These are phyloP conservation scores for Coluber constrictor DNA, from an alignment of 2,797 vertebrate species.

Conservation along the genomic window DNA sequence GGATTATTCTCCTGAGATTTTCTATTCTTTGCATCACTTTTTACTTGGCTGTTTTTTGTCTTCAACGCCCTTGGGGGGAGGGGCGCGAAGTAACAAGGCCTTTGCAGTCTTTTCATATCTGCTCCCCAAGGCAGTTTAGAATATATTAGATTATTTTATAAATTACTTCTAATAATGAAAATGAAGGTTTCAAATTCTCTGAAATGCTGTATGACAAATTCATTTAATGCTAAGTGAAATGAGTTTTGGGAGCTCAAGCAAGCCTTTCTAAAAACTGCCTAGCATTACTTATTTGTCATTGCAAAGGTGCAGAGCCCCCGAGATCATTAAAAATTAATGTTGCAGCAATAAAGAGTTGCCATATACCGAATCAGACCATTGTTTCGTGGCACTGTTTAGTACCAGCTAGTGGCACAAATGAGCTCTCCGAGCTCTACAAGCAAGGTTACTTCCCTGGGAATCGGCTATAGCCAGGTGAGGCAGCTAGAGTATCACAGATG, in stretches of 20 bases:
- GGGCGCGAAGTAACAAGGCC: neutral
- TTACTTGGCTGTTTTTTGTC: conserved; percentile 25
- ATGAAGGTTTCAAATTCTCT: conserved; percentile 22
- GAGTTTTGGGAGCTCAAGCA: neutral
- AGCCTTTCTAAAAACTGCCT: neutral
- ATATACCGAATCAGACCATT: neutral
- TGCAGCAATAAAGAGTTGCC: neutral
- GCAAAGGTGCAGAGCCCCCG: neutral
- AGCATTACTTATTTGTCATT: conserved; percentile 26
- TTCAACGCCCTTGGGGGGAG: neutral
- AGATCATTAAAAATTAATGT: neutral
- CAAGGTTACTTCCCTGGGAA: neutral
- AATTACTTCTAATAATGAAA: conserved; percentile 33
- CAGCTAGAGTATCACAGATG: neutral
- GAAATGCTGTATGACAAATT: conserved; percentile 24
- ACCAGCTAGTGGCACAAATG: neutral
- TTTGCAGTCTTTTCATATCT: conserved; percentile 21
- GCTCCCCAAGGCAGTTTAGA: conserved; percentile 30
- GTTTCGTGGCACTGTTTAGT: neutral
- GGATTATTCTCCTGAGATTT: conserved; percentile 22
- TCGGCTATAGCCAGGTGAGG: neutral
- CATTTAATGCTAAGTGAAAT: neutral
- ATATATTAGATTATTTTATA: conserved; percentile 24
- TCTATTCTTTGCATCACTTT: neutral
- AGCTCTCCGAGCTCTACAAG: neutral